Conservation (phyloP, 1,140 invertebrate genomes). For the Nixonia krombeini region DNA sequence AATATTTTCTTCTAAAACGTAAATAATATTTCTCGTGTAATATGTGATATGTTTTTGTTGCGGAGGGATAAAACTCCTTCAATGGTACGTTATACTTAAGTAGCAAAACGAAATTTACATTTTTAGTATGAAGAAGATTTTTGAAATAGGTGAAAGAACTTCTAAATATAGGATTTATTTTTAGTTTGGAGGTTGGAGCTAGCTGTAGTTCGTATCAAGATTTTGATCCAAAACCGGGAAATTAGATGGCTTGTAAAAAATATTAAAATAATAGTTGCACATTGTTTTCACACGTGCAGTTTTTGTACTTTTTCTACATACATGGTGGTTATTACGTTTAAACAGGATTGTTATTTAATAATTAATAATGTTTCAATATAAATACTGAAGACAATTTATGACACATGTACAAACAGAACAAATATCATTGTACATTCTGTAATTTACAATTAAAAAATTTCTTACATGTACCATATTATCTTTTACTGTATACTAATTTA, state of each 20-base stretch:
- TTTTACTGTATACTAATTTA: not conserved
- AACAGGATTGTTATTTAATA: too few species aligned
- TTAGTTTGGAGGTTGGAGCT: conserved; percentile 64
- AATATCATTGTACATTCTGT: too few species aligned
- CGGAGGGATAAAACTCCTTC: conserved; percentile 6
- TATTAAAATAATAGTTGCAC: too few species aligned
- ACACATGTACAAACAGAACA: not conserved
- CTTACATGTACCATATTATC: too few species aligned
- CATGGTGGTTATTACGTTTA: too few species aligned
- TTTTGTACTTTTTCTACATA: too few species aligned
- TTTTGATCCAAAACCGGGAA: conserved; percentile 47
- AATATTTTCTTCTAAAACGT: not conserved
- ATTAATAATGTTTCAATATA: not conserved
- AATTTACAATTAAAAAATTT: too few species aligned
- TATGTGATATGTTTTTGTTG: not conserved
- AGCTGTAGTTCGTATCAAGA: conserved; percentile 48
- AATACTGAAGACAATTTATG: not conserved
- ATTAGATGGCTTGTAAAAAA: conserved; percentile 45
- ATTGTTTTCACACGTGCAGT: too few species aligned
- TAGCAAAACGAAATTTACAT: not conserved
- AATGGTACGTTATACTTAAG: conserved; percentile 31
- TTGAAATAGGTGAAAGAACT: conserved; percentile 12
- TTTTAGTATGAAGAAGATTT: not conserved
- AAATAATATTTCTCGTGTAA: conserved; percentile 1
- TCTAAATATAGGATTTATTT: conserved; percentile 67